Evolutionary conservation across 1,140 invertebrate genomes (phyloP), one percentile per base, ranked within the genome.

Genomic region (Ceratoteleas bidentatus): DNA sequence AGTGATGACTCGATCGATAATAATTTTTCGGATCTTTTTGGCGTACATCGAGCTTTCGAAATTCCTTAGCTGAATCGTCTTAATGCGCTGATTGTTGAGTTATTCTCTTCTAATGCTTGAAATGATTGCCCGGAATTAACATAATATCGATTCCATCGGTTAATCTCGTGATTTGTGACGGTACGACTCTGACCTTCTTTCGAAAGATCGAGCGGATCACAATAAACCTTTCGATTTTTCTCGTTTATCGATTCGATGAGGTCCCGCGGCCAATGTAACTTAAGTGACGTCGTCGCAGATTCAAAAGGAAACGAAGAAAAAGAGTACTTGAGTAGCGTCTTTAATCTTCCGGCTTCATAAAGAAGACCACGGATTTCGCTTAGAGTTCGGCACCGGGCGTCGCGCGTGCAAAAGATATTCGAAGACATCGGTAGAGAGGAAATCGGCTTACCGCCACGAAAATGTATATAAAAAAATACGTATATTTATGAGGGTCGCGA

Each of bases 401-500:
- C 83, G 81, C 81, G 77, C 75, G 86, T 83, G 84, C 87, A 79
- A 73, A 49, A 83, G 75, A 76, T 78, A 76, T 90, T 89, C 86
- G 88, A 88, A 88, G 86, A 69, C 86, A 90, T 89, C 86, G 87
- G 87, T 84, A 87, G 87, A 89, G 87, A 91, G 87, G 84, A 90
- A 91, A 91, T 91, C 90, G 90, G 90, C 90, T 91, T 91, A 89
- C 83, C 82, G 66, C 79, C 82, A 86, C 84, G 85, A 86, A 88
- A 88, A 88, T 87, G 74, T 86, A 84, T 86, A 78, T 81, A 78
- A 88, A 90, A 89, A 90, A 88, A 88, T 89, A 88, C 88, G 83
- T 86, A 90, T 90, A 92, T 91, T 91, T 92, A 92, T 92, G 90
- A 91, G 89, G 89, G 90, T 90, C 89, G 89, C 86, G 87, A 90